These are phyloP conservation scores for Bergia sp. DNA, from an alignment of 92 coral and sea anemone genomes.

Conservation along the genomic window DNA sequence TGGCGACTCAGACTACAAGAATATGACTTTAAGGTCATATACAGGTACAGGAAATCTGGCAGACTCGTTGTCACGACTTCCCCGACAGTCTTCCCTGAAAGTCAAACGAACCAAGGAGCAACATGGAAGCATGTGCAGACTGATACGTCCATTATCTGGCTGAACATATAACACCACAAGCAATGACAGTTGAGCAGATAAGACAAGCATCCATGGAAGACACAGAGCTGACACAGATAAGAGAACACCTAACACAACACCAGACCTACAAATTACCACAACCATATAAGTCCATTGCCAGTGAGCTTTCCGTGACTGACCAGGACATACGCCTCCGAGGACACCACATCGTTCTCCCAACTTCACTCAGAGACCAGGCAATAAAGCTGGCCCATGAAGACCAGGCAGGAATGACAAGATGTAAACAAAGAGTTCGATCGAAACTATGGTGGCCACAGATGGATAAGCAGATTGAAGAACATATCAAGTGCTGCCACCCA, in stretches of 20 bases:
- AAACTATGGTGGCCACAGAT: constrained; percentile 62
- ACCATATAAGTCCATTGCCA: too few relatives aligned
- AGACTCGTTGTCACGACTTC: constrained; percentile 47
- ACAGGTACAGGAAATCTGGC: constrained; percentile 56
- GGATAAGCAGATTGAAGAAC: constrained; percentile 53
- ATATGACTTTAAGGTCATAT: constrained; percentile 45
- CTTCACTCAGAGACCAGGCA: constrained; percentile 40
- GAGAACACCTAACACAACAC: constrained; percentile 34
- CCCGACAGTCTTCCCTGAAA: not conserved
- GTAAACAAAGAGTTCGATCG: too few relatives aligned
- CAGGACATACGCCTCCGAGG: constrained; percentile 53
- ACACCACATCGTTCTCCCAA: constrained; percentile 50
- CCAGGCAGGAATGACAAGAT: too few relatives aligned
- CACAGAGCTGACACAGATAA: constrained; percentile 30
- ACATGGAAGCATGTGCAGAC: constrained; percentile 64
- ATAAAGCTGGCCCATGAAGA: not conserved
- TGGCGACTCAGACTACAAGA: constrained; percentile 28
- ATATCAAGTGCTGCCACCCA: constrained; percentile 56
- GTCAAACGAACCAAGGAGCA: constrained; percentile 30
- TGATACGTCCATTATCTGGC: constrained; percentile 45
- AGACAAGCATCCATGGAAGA: constrained; percentile 36
- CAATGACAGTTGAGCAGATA: constrained; percentile 52
- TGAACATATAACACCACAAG: constrained; percentile 40
- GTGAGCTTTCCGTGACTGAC: constrained; percentile 51
- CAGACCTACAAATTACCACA: constrained; percentile 33